Evolutionary conservation across 1,140 invertebrate genomes (phyloP).

Genomic region (Drosophila orena): DNA sequence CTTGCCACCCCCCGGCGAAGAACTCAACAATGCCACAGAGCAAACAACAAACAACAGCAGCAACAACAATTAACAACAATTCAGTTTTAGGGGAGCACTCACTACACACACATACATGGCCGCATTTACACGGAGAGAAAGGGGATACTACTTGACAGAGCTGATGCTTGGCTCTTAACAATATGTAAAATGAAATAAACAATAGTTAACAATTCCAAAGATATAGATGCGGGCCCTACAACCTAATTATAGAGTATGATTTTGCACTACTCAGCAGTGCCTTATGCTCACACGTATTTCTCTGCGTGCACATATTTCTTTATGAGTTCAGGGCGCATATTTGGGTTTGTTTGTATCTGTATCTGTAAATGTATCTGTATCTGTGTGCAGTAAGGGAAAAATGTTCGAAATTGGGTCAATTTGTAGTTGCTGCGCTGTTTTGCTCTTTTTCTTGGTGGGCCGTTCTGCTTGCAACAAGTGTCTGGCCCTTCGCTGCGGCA

Average conservation of each 20-base stretch:
- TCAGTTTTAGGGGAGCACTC: slow-evolving; percentile 68
- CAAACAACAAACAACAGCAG: slow-evolving; percentile 56
- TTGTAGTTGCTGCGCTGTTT: slow-evolving; percentile 59
- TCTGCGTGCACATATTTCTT: slow-evolving; percentile 33
- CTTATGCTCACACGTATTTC: no score
- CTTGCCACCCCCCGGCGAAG: slow-evolving; percentile 43
- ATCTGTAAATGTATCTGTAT: slow-evolving; percentile 14
- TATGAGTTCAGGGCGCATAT: slow-evolving; percentile 66
- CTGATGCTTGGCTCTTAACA: no score
- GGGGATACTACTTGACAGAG: no score
- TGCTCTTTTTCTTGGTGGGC: slow-evolving; percentile 3
- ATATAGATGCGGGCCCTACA: no score
- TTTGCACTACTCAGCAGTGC: no score
- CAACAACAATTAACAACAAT: slow-evolving; percentile 73
- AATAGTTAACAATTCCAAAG: no score
- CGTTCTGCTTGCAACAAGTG: slow-evolving; percentile 78
- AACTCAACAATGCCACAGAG: slow-evolving; percentile 75
- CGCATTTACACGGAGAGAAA: background rate
- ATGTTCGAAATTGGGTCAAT: slow-evolving; percentile 74
- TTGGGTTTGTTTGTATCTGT: slow-evolving; percentile 67
- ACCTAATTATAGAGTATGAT: no score
- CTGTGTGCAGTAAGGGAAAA: slow-evolving; percentile 57
- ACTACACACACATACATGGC: slow-evolving; percentile 14
- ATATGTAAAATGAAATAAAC: no score
- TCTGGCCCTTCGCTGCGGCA: slow-evolving; percentile 55